A percentile compares a stretch with the other conserved stretches of the same genome.
Evolutionary conservation across 2,113 vertebrate species (phyloP).

Genomic region (Brachyhypopomus occidentalis): DNA sequence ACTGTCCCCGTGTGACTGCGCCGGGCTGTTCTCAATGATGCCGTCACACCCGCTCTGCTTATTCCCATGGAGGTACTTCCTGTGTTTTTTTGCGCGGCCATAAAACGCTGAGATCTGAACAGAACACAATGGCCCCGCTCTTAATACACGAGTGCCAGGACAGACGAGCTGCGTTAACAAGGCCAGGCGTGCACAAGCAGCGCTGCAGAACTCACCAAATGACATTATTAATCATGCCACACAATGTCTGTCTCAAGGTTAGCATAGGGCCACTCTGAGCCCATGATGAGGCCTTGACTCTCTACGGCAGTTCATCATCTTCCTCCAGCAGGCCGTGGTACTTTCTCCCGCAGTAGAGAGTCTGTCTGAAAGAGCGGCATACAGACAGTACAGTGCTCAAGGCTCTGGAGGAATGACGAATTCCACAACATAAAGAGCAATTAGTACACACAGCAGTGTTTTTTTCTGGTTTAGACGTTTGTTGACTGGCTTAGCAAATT

Average conservation of each 20-base stretch:
- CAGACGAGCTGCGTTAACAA: conserved; percentile 16
- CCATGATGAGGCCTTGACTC: background rate
- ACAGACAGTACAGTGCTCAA: background rate
- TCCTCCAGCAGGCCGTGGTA: conserved; percentile 18
- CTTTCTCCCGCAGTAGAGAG: background rate
- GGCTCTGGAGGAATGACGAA: background rate
- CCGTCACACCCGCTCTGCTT: background rate
- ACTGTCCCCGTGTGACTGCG: background rate
- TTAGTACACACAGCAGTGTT: background rate
- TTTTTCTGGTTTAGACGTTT: background rate
- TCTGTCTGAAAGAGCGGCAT: no score
- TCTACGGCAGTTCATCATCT: background rate
- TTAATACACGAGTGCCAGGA: conserved; percentile 1
- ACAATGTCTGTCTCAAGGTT: conserved; percentile 35
- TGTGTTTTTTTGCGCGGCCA: conserved; percentile 5
- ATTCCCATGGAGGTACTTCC: conserved; percentile 9
- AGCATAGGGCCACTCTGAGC: background rate
- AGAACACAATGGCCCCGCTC: background rate
- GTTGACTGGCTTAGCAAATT: conserved; percentile 8
- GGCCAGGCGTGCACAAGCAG: conserved; percentile 13
- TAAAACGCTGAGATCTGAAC: conserved; percentile 24
- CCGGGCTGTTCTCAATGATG: conserved; percentile 11
- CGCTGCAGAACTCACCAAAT: conserved; percentile 21
- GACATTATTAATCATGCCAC: conserved; percentile 43
- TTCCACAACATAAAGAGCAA: background rate